Base-by-base conservation (phyloP, 2,888 invertebrate species). In the Ophion obscuratus region DNA sequence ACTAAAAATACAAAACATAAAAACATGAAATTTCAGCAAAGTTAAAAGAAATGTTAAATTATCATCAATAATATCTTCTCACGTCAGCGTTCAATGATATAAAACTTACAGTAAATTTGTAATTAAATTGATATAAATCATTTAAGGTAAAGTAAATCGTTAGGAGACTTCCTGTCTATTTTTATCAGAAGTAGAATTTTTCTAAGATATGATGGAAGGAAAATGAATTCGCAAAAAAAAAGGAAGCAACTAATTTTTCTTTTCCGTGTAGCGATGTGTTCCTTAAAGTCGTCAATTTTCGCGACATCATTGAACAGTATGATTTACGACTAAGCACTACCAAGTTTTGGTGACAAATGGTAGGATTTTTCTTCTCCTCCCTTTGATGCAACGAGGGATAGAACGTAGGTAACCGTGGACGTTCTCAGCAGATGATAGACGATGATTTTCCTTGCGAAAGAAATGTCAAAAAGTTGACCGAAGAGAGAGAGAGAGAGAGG, bases 341-440 rank as follows among this genome's bases (percentile, higher is more conserved):
- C 14, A 64, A 64, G 17, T 10, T 27, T 27, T 64, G 14, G 17
- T 17, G 53, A 76, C 2, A 36, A 74, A 66, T 36, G 66, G 7
- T 1, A 67, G 17, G 57, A 76, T 53, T 57, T 44, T 53, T 1
- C 7, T 53, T 68, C 24, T 20, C 47, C 9, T 31, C 10, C 1
- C 14, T 17, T 2, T 2, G 40, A 24, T 36, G n/a, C 9, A 27
- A 5, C 11, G 44, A 74, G 10, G 7, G 5, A 17, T 4, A 5
- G n/a, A 6, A 31, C 11, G 24, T 61, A 24, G 24, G 53, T 47
- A 47, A 40, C 7, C 10, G 57, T 57, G 64, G 47, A 47, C n/a
- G 44, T 74, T 62, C 40, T 36, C 57, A 59, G 57, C 20, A 67
- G 68, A 78, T 67, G 67, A 67, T 59, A 59, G 17, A 68, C 53